Evolutionary conservation across 2,888 invertebrate genomes (phyloP).

Genomic region (Deilephila elpenor): DNA sequence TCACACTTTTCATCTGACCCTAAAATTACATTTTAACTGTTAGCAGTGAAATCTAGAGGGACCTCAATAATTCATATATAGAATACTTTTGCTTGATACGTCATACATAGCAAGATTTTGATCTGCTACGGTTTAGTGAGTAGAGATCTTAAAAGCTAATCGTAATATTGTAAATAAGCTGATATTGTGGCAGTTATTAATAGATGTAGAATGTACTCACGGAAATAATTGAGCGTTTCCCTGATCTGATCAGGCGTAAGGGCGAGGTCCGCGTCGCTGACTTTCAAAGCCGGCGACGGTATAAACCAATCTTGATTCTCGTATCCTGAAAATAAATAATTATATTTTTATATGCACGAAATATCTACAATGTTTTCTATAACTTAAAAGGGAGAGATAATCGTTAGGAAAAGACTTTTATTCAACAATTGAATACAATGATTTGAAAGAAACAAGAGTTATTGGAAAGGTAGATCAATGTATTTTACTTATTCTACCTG

Average conservation of each 20-base stretch:
- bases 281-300: slow-evolving; percentile 92
- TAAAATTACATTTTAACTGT: too few species aligned
- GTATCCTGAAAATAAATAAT: slow-evolving; percentile 87
- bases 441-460: too few species aligned
- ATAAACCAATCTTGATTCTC: slow-evolving; percentile 97
- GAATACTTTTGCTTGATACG: too few species aligned
- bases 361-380: neutral
- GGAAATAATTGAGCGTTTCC: slow-evolving; percentile 98
- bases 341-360: slow-evolving; percentile 9
- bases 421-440: too few species aligned
- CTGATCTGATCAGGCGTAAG: slow-evolving; percentile 97
- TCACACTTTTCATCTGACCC: neutral
- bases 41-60: too few species aligned
- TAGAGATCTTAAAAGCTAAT: too few species aligned
- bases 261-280: slow-evolving; percentile 89
- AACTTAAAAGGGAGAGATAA: neutral
- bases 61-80: too few species aligned
- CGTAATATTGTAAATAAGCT: neutral
- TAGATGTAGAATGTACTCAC: slow-evolving; percentile 87
- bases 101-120: too few species aligned
- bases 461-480: too few species aligned
- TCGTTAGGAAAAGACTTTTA: too few species aligned
- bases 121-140: too few species aligned
- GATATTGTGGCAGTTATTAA: neutral
- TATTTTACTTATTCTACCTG: too few species aligned